Evolutionary conservation across 2,888 invertebrate species (phyloP), one percentile per base, ranked within the genome.

Genomic region (Himalopsyche kuldschensis): DNA sequence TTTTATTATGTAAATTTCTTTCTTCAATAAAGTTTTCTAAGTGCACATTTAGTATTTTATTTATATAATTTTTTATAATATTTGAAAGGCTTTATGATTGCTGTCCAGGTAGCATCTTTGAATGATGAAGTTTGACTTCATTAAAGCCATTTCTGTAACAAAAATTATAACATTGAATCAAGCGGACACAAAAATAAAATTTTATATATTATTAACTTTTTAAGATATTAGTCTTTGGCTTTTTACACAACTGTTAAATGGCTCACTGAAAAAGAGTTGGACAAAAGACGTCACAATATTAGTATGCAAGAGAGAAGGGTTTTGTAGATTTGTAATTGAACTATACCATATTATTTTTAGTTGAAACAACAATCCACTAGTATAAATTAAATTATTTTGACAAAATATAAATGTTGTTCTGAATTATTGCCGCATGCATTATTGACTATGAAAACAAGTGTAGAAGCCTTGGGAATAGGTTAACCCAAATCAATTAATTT

Each of bases 101-200:
- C 24, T 55, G 55, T 55, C 20, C 24, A 3, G 55, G 20, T 55
- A 55, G 8, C n/a, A 81, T 75, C 41, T 84, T 81, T 6, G 84
- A 84, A 31, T 81, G 79, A 11, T 17, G 35, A 3, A 32, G 35
- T 20, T 80, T 48, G 4, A 86, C 83, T 77, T 86, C 86, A 6
- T 81, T 84, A 6, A 86, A 63, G 11, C 85, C 84, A 79, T 84
- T 86, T 79, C 86, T 86, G 84, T 32, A 86, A 85, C 27, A 81
- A 82, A 69, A 85, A 27, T 83, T 84, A 48, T 85, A 85, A 81
- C 41, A 85, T n/a, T 85, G 15, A 86, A 76, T 15, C 77, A 75
- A 79, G n/a, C 46, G 0, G 31, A 48, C 79, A 80, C 31, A 47
- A 79, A 82, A 63, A 27, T 77, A 47, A 32, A 31, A 24, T 17